A percentile compares a stretch with the other conserved stretches of the same genome.
These are phyloP conservation scores for Poeciliopsis gracilis DNA, from an alignment of 2,797 vertebrate genomes.

Conservation along the genomic window DNA sequence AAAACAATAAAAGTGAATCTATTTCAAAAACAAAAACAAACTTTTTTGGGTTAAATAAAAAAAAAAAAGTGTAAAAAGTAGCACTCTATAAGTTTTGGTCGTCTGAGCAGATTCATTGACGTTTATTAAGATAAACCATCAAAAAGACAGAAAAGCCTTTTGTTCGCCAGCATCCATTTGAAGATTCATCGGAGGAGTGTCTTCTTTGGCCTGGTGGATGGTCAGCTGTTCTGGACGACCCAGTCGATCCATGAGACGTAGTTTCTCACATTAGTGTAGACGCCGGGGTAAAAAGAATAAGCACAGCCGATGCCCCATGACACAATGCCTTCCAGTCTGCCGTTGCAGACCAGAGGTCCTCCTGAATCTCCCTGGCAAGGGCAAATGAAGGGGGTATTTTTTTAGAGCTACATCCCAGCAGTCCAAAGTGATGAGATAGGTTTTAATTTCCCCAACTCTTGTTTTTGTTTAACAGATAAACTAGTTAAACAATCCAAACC, in stretches of 20 bases:
- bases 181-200: constrained; percentile 13
- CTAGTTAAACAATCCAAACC: neutral
- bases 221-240: constrained; percentile 51
- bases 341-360: constrained; percentile 81
- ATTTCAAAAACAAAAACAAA: neutral
- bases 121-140: constrained; percentile 2
- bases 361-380: constrained; percentile 82
- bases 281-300: constrained; percentile 77
- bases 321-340: constrained; percentile 81
- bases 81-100: neutral
- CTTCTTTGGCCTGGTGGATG: neutral
- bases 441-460: neutral
- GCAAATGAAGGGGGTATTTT: neutral
- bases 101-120: constrained; percentile 12
- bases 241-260: constrained; percentile 77
- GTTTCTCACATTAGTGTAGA: constrained; percentile 82
- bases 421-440: neutral
- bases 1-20: constrained; percentile 28
- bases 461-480: neutral
- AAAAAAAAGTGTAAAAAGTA: neutral
- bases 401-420: neutral
- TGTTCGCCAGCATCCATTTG: constrained; percentile 13
- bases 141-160: neutral
- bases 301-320: constrained; percentile 85
- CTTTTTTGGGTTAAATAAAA: neutral